Conservation (phyloP, 2,888 invertebrate genomes). For the Habrosyne pyritoides region DNA sequence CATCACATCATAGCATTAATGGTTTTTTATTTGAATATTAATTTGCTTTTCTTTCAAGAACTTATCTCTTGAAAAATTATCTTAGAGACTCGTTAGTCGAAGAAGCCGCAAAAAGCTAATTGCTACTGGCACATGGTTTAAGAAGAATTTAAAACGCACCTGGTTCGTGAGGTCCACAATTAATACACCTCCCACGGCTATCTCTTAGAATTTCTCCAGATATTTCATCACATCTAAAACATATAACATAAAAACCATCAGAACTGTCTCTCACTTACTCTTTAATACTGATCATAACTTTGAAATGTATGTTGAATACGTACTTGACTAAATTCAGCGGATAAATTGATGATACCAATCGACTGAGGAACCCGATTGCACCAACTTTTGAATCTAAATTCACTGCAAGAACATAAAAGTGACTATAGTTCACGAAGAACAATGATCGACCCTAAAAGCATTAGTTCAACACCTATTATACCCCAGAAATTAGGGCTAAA, state of each 20-base stretch:
- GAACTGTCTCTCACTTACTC: no score
- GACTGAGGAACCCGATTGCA: slow-evolving; percentile 95
- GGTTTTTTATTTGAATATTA: no score
- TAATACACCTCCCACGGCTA: slow-evolving; percentile 88
- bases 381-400: slow-evolving; percentile 95
- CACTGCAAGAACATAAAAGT: slow-evolving; percentile 80
- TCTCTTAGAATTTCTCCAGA: slow-evolving; percentile 91
- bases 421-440: neutral
- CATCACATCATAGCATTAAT: no score
- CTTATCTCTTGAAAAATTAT: no score
- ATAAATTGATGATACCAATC: slow-evolving; percentile 77
- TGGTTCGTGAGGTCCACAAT: slow-evolving; percentile 92
- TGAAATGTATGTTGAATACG: no score
- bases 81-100: no score
- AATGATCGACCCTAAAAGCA: neutral
- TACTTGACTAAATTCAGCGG: slow-evolving; percentile 76
- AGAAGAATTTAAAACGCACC: slow-evolving; percentile 73
- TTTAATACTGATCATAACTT: no score
- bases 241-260: no score
- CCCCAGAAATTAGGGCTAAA: neutral
- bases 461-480: neutral
- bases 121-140: no score
- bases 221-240: slow-evolving; percentile 85
- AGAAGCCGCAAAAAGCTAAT: no score
- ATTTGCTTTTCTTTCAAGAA: no score